phyloP scores from a whole-genome alignment of 2,113 vertebrate genomes.

The Psilopogon haemacephalus region DNA sequence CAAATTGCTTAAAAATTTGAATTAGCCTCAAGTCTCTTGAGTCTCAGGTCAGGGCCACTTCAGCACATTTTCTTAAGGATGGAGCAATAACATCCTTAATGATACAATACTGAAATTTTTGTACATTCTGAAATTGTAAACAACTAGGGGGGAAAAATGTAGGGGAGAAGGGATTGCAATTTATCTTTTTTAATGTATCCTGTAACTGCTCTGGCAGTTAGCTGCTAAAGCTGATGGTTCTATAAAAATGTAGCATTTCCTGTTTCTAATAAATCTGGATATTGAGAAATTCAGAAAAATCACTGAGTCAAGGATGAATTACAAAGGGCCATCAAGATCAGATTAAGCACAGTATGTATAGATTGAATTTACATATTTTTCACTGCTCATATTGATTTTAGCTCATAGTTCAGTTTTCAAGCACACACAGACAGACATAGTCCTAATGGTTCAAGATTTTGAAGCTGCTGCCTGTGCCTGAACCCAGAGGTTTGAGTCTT shows the following conservation, averaged over 20 bases:
- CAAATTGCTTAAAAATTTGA: constrained; percentile 24
- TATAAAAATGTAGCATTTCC: background rate
- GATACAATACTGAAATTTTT: background rate
- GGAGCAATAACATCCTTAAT: constrained; percentile 6
- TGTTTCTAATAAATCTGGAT: background rate
- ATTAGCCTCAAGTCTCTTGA: constrained; percentile 19
- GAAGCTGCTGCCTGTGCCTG: background rate
- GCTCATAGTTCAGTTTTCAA: background rate
- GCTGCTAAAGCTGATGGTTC: background rate
- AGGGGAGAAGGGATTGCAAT: background rate
- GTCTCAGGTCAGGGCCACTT: constrained; percentile 28
- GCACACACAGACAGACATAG: background rate
- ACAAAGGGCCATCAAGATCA: background rate
- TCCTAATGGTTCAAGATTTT: background rate
- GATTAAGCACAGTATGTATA: background rate
- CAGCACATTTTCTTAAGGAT: constrained; percentile 31
- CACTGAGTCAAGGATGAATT: background rate
- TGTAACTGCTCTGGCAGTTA: background rate
- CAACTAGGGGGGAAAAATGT: background rate
- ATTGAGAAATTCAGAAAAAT: background rate
- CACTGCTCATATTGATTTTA: background rate
- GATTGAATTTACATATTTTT: background rate
- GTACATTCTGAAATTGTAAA: background rate
- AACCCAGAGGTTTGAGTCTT: background rate
- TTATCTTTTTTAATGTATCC: background rate